Percentiles rank a stretch among this genome's conserved stretches.
Conservation (phyloP, 2,888 invertebrate species). For the Monopis laevigella region DNA sequence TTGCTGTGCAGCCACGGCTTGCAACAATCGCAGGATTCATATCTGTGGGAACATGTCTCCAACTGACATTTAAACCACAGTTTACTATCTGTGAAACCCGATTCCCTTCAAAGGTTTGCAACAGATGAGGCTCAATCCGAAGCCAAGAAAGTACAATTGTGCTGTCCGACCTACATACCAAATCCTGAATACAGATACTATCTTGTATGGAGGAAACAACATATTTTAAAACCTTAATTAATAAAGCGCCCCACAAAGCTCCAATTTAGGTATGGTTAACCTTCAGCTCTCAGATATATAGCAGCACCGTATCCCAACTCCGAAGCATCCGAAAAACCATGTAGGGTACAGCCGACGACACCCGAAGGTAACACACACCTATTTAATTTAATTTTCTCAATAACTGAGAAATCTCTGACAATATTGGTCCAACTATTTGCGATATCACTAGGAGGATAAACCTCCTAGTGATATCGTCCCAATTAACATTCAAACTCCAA, state of each 20-base stretch:
- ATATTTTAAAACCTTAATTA: background rate
- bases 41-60: background rate
- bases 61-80: background rate
- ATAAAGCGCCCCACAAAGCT: conserved; percentile 5
- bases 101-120: background rate
- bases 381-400: background rate
- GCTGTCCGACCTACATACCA: background rate
- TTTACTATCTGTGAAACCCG: background rate
- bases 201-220: background rate
- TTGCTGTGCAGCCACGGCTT: background rate
- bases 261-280: conserved; percentile 5
- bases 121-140: background rate
- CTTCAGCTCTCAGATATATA: conserved; percentile 13
- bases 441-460: background rate
- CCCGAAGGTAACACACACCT: background rate
- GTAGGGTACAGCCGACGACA: background rate
- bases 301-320: conserved; percentile 14
- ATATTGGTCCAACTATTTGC: background rate
- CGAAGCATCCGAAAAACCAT: conserved; percentile 18
- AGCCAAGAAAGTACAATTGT: background rate
- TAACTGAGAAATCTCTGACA: background rate
- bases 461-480: too few relatives aligned
- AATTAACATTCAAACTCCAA: background rate
- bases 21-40: conserved; percentile 6
- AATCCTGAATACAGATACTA: background rate